Evolutionary conservation across 2,888 invertebrate species (phyloP).

Genomic region (Drosophila paranaensis): DNA sequence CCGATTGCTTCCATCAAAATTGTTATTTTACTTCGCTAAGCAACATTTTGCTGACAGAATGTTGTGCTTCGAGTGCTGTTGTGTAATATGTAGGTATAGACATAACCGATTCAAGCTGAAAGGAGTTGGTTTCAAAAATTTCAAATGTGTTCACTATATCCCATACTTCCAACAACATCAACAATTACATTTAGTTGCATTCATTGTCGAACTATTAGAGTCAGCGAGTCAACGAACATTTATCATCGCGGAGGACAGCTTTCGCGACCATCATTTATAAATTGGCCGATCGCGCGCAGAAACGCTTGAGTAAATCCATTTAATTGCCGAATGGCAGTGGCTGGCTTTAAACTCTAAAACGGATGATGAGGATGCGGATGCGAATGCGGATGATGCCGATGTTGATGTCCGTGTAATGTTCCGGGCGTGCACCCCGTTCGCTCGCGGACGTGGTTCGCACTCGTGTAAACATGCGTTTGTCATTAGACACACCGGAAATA

Average conservation of each 20-base stretch:
- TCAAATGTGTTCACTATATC: too few relatives aligned
- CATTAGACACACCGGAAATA: conserved; percentile 81
- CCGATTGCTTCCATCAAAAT: too few relatives aligned
- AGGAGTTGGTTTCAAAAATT: too few relatives aligned
- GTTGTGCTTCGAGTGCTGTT: too few relatives aligned
- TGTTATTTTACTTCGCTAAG: too few relatives aligned
- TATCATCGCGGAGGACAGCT: conserved; percentile 46
- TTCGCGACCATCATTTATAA: conserved; percentile 76
- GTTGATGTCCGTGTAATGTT: conserved; percentile 70
- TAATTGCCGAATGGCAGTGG: conserved; percentile 62
- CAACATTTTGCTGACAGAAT: too few relatives aligned
- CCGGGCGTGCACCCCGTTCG: conserved; percentile 63
- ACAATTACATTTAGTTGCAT: too few relatives aligned
- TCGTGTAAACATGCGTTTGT: conserved; percentile 81
- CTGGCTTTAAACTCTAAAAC: conserved; percentile 36
- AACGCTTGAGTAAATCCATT: conserved; percentile 79
- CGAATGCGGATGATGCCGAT: conserved; percentile 1
- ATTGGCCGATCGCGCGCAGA: conserved; percentile 59
- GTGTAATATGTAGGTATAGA: too few relatives aligned
- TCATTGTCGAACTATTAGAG: not conserved
- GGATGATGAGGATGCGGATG: not conserved
- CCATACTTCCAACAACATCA: too few relatives aligned
- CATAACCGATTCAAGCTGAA: too few relatives aligned
- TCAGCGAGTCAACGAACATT: conserved; percentile 40
- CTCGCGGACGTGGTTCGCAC: conserved; percentile 75